A percentile compares a stretch with the other conserved stretches of the same genome.
Evolutionary conservation across 2,113 vertebrate genomes (phyloP).

Genomic region (Manacus vitellinus): DNA sequence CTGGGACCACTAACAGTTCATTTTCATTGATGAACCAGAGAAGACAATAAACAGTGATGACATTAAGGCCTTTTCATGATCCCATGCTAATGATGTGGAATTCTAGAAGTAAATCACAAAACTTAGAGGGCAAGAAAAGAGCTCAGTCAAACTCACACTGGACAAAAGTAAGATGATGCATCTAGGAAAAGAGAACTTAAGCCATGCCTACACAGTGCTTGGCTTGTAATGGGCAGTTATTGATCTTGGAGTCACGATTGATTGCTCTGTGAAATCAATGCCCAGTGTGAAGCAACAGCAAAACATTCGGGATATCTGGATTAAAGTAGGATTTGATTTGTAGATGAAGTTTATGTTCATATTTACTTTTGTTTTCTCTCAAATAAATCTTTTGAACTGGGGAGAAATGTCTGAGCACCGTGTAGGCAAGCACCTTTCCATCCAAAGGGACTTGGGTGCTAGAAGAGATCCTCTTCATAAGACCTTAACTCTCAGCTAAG

Average conservation of each 20-base stretch:
- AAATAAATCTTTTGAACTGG: background rate
- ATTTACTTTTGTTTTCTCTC: background rate
- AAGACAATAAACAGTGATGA: background rate
- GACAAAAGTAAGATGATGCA: background rate
- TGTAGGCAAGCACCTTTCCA: background rate
- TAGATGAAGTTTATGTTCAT: background rate
- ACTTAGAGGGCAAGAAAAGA: background rate
- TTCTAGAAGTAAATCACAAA: background rate
- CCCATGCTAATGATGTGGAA: background rate
- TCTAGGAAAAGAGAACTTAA: background rate
- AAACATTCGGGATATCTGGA: background rate
- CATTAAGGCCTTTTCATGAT: background rate
- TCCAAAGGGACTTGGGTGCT: background rate
- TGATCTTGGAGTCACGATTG: background rate
- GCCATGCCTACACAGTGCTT: too few relatives aligned
- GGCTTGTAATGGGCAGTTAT: background rate
- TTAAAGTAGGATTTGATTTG: background rate
- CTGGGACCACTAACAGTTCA: background rate
- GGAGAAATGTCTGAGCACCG: background rate
- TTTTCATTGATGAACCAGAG: background rate
- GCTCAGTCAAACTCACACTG: background rate
- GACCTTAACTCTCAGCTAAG: conserved; percentile 15
- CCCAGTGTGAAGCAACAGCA: background rate
- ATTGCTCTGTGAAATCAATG: background rate
- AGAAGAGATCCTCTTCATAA: background rate